These are phyloP conservation scores for Thinocorus orbignyianus DNA, from an alignment of 2,113 vertebrate genomes.

Conservation along the genomic window DNA sequence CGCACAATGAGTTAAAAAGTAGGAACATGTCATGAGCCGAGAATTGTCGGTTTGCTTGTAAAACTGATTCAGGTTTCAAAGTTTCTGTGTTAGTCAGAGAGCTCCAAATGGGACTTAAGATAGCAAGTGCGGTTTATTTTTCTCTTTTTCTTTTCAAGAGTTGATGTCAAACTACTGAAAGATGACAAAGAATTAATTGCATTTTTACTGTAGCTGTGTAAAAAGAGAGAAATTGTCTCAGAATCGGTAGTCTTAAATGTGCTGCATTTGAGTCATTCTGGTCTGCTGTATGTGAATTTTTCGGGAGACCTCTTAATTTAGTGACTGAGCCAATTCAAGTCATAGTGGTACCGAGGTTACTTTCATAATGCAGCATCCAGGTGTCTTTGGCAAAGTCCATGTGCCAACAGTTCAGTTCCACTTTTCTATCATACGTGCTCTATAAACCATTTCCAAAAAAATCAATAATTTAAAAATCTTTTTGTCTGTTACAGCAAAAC, in stretches of 20 bases:
- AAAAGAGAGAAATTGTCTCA: not conserved
- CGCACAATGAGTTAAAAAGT: not conserved
- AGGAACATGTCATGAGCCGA: accelerated
- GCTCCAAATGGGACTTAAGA: not conserved
- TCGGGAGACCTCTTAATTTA: not conserved
- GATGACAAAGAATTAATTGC: not conserved
- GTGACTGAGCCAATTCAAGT: not conserved
- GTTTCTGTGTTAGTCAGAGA: not conserved
- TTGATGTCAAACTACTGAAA: not conserved
- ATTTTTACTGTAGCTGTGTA: not conserved
- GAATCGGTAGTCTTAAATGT: not conserved
- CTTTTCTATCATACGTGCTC: not conserved
- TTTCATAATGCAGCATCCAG: not conserved
- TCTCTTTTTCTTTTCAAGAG: not conserved
- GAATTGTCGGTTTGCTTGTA: not conserved
- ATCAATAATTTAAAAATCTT: not conserved
- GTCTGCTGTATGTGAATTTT: not conserved
- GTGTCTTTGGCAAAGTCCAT: not conserved
- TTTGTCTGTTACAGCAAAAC: not conserved
- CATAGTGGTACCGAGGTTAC: not conserved
- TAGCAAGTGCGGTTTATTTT: not conserved
- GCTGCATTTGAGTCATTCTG: not conserved
- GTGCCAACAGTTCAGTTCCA: not conserved
- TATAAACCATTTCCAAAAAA: not conserved
- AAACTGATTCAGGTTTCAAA: not conserved